Evolutionary conservation across 2,113 vertebrate species (phyloP).

Genomic region (Machaerirhynchus nigripectus): DNA sequence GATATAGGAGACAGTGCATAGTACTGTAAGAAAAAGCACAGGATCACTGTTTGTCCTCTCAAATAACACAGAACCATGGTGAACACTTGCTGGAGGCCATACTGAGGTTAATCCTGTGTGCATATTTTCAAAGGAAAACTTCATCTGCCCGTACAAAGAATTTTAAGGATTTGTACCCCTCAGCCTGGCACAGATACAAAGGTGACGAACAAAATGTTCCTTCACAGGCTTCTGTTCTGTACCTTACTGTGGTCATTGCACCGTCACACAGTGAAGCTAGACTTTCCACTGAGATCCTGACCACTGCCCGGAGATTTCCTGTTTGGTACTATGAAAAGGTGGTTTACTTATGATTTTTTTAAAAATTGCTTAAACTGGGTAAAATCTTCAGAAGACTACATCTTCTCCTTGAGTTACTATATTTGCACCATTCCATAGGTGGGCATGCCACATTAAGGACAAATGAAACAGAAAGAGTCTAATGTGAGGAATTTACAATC

Average conservation of each 20-base stretch:
- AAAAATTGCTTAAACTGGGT: not conserved
- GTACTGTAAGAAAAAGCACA: not conserved
- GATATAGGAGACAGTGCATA: not conserved
- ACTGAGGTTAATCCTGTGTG: not conserved
- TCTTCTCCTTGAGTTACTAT: not conserved
- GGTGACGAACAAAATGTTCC: not conserved
- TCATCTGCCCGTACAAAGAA: not conserved
- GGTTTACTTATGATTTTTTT: conserved; percentile 7
- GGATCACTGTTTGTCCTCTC: not conserved
- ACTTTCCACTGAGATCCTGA: conserved; percentile 46
- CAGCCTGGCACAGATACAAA: not conserved
- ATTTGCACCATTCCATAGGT: not conserved
- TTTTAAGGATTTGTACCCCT: not conserved
- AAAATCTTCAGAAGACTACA: not conserved
- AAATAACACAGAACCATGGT: not conserved
- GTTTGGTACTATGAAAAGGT: conserved; percentile 38
- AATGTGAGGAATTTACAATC: conserved; percentile 15
- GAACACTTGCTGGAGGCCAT: not conserved
- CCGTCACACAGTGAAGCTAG: not conserved
- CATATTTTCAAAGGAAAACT: not conserved
- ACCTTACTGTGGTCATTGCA: not conserved
- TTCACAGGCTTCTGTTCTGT: not conserved
- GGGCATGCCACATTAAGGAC: not conserved
- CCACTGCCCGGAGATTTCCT: conserved; percentile 32
- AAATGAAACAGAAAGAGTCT: conserved; percentile 22